Evolutionary conservation across 1,140 invertebrate genomes (phyloP), one percentile per base, ranked within the genome.

Genomic region (Proctacanthus coquilletti): DNA sequence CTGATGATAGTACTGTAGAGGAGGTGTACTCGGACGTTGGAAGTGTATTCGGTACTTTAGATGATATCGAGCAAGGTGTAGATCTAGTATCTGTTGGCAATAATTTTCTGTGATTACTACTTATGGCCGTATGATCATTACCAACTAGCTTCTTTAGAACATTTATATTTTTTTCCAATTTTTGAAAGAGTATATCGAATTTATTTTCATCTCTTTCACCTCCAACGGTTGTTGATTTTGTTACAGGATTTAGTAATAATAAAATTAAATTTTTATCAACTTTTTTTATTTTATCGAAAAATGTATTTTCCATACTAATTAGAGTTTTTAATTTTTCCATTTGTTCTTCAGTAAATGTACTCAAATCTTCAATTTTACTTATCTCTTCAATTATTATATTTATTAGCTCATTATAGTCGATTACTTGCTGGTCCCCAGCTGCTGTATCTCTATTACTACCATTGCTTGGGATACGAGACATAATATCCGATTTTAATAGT

Each of bases 111-210:
- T 25, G 6, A 8, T 32, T 21, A 21, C 14, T 29, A 19, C 29
- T 45, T 47, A 21, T 47, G 49, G 9, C 44, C 44, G n/a, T 53
- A 36, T 53, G 48, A 2, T 52, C 52, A 39, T 42, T 54, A 2
- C 53, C 54, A 9, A 60, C 47, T 2, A 59, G 34, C 38, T 57
- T 60, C 23, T 60, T 60, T 8, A 60, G 23, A 0, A 55, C 54
- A 17, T 48, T 47, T 14, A 60, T 49, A 40, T 60, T 60, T 32
- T 53, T 54, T 10, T 47, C 42, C 9, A 60, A 45, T 21, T 59
- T 60, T 10, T 50, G 44, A 35, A 57, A 50, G n/a, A 60, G 45
- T 1, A 46, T 18, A 21, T 51, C 36, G 19, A 56, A 60, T 18
- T 49, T 53, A 11, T 27, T 15, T 4, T 38, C 23, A 14, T 18